Percentiles rank a stretch among this genome's conserved stretches.
Evolutionary conservation across 2,797 vertebrate genomes (phyloP).

Genomic region (Gymnopithys bicolor): DNA sequence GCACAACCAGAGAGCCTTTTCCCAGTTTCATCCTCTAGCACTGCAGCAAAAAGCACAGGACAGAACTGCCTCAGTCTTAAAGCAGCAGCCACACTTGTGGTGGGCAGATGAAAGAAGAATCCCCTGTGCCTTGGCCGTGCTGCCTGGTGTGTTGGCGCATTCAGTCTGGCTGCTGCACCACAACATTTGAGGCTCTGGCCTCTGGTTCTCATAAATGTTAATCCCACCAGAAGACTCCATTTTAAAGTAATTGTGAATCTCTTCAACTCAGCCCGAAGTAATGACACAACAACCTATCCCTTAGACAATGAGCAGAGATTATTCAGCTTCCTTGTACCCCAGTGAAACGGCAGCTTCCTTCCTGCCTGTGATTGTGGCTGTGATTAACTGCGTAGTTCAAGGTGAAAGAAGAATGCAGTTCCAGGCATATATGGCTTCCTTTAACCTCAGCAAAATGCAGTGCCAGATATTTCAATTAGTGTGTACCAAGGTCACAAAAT

Average conservation of each 20-base stretch:
- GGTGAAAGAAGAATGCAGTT: conserved; percentile 62
- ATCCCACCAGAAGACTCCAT: neutral
- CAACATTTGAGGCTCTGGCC: neutral
- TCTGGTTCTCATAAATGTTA: neutral
- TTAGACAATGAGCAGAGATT: conserved; percentile 56
- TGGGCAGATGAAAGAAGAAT: neutral
- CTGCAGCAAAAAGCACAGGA: fast-evolving
- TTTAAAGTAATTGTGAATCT: neutral
- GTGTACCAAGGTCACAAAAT: conserved; percentile 72
- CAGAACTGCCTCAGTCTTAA: neutral
- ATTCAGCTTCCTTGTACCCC: conserved; percentile 51
- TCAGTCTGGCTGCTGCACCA: fast-evolving
- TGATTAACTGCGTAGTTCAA: conserved; percentile 69
- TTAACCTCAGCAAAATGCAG: conserved; percentile 65
- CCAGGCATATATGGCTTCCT: conserved; percentile 52
- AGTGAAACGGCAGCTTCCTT: conserved; percentile 66
- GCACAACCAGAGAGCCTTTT: neutral
- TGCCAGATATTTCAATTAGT: conserved; percentile 78
- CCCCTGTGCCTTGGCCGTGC: fast-evolving
- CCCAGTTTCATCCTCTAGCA: neutral
- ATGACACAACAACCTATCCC: conserved; percentile 8
- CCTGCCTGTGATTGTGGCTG: conserved; percentile 43
- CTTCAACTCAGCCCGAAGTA: neutral
- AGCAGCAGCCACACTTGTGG: fast-evolving
- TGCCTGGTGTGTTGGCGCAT: neutral